These are phyloP conservation scores for Hartigia nigra DNA, from an alignment of 2,888 invertebrate genomes.

Conservation along the genomic window DNA sequence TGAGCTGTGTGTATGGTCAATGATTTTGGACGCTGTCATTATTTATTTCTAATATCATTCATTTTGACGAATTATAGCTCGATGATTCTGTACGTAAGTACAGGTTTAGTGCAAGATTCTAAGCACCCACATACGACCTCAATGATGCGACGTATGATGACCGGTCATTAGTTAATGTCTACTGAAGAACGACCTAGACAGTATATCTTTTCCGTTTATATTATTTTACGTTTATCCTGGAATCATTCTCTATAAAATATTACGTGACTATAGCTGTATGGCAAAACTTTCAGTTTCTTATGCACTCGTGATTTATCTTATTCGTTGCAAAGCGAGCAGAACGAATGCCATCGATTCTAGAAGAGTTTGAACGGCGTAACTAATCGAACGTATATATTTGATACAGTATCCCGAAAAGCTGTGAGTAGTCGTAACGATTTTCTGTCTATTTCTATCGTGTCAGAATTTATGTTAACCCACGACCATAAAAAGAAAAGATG, in stretches of 20 bases:
- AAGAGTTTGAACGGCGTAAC: neutral
- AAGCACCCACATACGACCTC: neutral
- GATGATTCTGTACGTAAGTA: neutral
- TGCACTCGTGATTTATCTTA: neutral
- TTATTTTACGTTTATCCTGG: neutral
- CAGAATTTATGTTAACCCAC: neutral
- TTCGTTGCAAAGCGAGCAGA: neutral
- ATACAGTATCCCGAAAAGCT: neutral
- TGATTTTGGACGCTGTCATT: neutral
- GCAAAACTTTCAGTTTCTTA: neutral
- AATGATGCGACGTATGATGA: conserved; percentile 47
- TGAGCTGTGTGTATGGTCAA: neutral
- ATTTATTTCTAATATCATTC: neutral
- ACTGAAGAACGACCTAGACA: conserved; percentile 15
- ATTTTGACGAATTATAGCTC: neutral
- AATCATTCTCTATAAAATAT: neutral
- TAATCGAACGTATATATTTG: neutral
- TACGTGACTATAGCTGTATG: neutral
- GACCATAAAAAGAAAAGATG: neutral
- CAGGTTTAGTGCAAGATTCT: neutral
- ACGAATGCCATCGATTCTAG: neutral
- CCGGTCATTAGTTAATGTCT: conserved; percentile 49
- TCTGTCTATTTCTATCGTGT: neutral
- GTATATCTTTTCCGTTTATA: neutral
- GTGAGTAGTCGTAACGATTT: neutral